phyloP scores from a whole-genome alignment of 2,888 invertebrate genomes.

The Willowsia nigromaculata region DNA sequence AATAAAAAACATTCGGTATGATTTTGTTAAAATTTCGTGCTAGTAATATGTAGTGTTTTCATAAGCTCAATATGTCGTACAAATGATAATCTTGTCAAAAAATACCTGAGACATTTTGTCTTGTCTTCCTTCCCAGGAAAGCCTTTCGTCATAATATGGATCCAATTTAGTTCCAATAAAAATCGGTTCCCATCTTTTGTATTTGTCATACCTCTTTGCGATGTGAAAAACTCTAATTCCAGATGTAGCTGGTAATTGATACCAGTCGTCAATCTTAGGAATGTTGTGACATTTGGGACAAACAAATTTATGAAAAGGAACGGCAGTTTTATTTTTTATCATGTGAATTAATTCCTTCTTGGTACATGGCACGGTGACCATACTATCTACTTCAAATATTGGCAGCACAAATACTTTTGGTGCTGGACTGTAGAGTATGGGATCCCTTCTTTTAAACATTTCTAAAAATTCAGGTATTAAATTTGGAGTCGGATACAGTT shows the following conservation, averaged over 20 bases:
- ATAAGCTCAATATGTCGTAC: too few relatives aligned
- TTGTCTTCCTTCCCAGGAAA: conserved; percentile 96
- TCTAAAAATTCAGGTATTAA: conserved; percentile 89
- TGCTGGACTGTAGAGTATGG: background rate
- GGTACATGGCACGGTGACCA: conserved; percentile 83
- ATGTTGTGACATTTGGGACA: conserved; percentile 91
- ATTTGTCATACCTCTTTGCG: conserved; percentile 89
- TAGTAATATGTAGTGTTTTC: background rate
- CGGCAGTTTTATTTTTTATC: conserved; percentile 88
- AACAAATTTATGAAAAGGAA: conserved; percentile 94
- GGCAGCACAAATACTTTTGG: conserved; percentile 89
- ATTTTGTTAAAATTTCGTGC: background rate
- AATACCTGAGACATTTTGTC: conserved; percentile 96
- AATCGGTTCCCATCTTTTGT: conserved; percentile 95
- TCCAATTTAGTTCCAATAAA: conserved; percentile 94
- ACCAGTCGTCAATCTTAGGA: conserved; percentile 62
- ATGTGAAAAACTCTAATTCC: conserved; percentile 89
- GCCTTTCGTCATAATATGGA: conserved; percentile 93
- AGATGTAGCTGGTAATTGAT: background rate
- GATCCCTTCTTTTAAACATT: conserved; percentile 83
- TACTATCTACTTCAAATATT: conserved; percentile 88
- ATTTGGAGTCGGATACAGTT: conserved; percentile 92
- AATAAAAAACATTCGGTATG: conserved; percentile 25
- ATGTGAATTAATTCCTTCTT: conserved; percentile 86
- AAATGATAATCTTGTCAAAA: too few relatives aligned